Evolutionary conservation across 2,797 vertebrate species (phyloP), one percentile per base, ranked within the genome.

Genomic region (Diceros bicornis): DNA sequence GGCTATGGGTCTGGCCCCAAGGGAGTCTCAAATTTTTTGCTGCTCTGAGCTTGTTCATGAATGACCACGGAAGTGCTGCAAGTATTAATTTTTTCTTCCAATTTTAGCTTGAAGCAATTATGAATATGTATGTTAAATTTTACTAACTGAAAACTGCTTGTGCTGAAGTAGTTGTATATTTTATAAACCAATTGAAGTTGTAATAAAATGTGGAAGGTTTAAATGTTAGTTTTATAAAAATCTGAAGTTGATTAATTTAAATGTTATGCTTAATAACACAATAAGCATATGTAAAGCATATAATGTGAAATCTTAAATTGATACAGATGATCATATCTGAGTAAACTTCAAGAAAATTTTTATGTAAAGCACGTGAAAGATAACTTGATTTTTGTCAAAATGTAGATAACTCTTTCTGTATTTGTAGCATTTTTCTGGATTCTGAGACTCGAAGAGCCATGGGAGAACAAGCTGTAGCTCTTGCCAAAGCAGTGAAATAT

Each of bases 401-500:
- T 95, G 2, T 55, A 94, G 32, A 78, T 69, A 0, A 37, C 50
- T 95, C 12, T 96, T 97, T 97, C 34, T 98, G 1, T 94, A 47
- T 91, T 96, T 96, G 52, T 89, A 99, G 99, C 98, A 99, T 99
- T 50, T 99, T 99, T 98, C 98, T 99, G 94, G 99, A 99, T 95
- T 97, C 99, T 0, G 98, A 96, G 95, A 99, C 99, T 1, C 99
- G 99, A 82, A 99, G 97, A 98, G 99, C 99, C 0, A 99, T 99
- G 99, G 99, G 99, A 64, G 99, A 99, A 96, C 99, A 99, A 98
- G 99, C 99, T 0, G 99, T 99, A 64, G 99, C 99, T 97, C 99
- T 99, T 97, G 99, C 99, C 94, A 99, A 99, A 98, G 99, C 99
- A 1, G 99, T 99, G 13, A 98, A 99, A 94, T 99, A 99, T 98